Conservation (phyloP, 2,113 vertebrate species). For the Heterotis niloticus region DNA sequence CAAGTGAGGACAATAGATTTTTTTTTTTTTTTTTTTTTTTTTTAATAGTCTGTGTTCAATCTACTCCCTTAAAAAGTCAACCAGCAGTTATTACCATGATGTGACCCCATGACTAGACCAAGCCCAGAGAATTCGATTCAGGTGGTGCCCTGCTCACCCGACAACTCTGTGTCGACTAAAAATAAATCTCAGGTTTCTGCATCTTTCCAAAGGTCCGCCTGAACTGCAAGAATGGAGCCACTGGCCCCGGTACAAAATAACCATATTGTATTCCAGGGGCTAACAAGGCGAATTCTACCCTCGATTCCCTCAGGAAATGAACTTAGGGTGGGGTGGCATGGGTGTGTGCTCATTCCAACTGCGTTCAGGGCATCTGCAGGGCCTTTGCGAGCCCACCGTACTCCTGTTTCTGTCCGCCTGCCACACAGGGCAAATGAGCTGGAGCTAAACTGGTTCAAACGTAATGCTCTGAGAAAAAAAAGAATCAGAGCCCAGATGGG, state of each 20-base stretch:
- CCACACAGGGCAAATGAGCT: slow-evolving; percentile 11
- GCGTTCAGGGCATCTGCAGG: neutral
- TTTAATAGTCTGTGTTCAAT: too few relatives aligned
- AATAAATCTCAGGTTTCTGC: slow-evolving; percentile 35
- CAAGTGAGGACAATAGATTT: too few relatives aligned
- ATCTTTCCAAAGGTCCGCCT: slow-evolving; percentile 20
- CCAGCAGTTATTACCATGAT: slow-evolving; percentile 11
- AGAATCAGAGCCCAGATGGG: slow-evolving; percentile 21
- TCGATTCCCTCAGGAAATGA: slow-evolving; percentile 31
- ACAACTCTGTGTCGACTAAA: slow-evolving; percentile 23
- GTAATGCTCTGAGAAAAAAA: slow-evolving; percentile 23
- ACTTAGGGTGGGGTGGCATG: slow-evolving; percentile 17
- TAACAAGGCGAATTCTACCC: slow-evolving; percentile 22
- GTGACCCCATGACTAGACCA: neutral
- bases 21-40: too few relatives aligned
- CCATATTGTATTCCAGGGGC: slow-evolving; percentile 25
- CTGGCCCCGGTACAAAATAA: slow-evolving; percentile 19
- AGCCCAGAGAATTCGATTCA: slow-evolving; percentile 23
- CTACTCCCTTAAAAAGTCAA: neutral
- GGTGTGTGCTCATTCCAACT: slow-evolving; percentile 20
- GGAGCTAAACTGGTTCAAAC: slow-evolving; percentile 31
- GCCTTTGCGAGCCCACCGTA: slow-evolving; percentile 5
- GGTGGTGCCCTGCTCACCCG: slow-evolving; percentile 24
- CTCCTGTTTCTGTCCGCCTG: slow-evolving; percentile 24
- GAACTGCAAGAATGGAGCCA: slow-evolving; percentile 19